Percentiles rank a stretch among this genome's conserved stretches.
These are phyloP conservation scores for Pinna nobilis DNA, from an alignment of 1,140 invertebrate genomes.

Conservation along the genomic window DNA sequence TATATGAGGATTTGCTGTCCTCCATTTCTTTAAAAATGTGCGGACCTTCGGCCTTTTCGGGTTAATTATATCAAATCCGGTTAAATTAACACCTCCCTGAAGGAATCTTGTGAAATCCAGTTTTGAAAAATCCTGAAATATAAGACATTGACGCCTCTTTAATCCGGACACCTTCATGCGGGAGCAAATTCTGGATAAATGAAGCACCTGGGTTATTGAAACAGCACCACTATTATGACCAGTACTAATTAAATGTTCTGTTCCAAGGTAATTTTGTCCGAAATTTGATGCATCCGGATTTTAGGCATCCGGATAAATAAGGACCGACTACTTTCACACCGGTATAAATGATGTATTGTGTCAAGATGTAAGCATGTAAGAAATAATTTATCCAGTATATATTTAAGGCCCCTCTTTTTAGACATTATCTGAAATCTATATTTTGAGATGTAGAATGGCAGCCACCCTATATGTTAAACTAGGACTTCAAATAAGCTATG, in stretches of 20 bases:
- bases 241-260: background rate
- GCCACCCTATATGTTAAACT: background rate
- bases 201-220: background rate
- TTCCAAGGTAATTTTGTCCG: background rate
- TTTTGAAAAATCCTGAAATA: conserved; percentile 64
- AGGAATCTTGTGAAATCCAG: conserved; percentile 72
- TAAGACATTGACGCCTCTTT: background rate
- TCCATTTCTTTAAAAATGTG: conserved; percentile 29
- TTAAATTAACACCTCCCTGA: conserved; percentile 75
- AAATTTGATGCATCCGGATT: background rate
- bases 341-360: too few species aligned
- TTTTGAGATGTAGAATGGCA: background rate
- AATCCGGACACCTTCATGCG: background rate
- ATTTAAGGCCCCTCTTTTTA: too few species aligned
- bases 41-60: conserved; percentile 22
- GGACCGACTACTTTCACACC: too few species aligned
- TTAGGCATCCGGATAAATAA: too few species aligned
- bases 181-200: background rate
- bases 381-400: too few species aligned
- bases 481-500: background rate
- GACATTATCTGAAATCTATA: background rate
- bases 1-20: conserved; percentile 19
- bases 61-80: conserved; percentile 72
- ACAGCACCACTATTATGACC: background rate
- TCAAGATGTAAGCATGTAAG: too few species aligned